Base-by-base conservation (phyloP, 2,113 vertebrate species). In the Oryzias melastigma region DNA sequence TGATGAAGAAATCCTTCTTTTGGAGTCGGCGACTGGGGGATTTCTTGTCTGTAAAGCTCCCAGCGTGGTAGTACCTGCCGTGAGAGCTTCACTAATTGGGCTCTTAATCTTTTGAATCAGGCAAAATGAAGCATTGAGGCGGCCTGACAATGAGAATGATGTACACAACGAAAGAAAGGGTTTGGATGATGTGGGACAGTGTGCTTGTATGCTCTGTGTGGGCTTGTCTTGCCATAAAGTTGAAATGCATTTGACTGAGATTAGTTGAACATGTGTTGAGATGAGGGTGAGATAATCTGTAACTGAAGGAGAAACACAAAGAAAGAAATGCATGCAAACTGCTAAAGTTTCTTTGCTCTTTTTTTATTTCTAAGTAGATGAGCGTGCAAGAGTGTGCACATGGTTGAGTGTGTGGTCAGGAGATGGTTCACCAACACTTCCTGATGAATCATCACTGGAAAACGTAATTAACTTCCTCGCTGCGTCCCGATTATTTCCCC, bases 381-480 rank as follows among this genome's bases (percentile, higher is more conserved):
- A 15, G 45, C 15, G 15, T 66, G 58, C 48, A 52, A 50, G 15
- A 51, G 41, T 8, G 19, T 24, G 47, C 52, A 40, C 16, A 35
- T 43, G 20, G 42, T 50, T 25, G 50, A 42, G 57, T 48, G 58
- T 50, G 35, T 63, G 65, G 67, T 71, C 62, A 51, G 5, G 5
- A 4, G 10, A 58, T 65, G 16, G 67, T 65, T 73, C 24, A 69
- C 58, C 52, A 63, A 48, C 62, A n/a, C 72, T 75, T 79, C 77
- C 77, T 73, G 78, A 74, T 83, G 85, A 87, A 48, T 83, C 80
- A 87, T 68, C 78, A 49, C n/a, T 67, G 83, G 78, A 80, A 78
- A 87, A 74, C 68, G 71, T 68, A 78, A 82, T 84, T 78, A 83
- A 75, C 73, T 83, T 69, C 70, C 49, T 81, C 59, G 64, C 73